Conservation (phyloP, 1,140 invertebrate species). For the Adelges cooleyi region DNA sequence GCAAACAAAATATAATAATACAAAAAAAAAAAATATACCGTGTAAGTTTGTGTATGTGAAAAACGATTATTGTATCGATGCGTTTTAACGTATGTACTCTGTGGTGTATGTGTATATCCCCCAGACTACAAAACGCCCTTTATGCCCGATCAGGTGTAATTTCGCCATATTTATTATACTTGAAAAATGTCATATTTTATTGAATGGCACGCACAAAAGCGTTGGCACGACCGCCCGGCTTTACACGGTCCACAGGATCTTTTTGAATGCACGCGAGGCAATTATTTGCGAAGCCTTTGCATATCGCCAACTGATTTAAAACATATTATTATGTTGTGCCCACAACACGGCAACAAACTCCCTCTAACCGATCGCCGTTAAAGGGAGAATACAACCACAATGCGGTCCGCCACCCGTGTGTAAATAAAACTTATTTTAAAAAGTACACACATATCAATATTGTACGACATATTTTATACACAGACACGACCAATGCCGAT, state of each 20-base stretch:
- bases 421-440: no score
- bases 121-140: not conserved
- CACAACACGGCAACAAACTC: not conserved
- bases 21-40: no score
- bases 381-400: not conserved
- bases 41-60: no score
- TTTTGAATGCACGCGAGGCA: not conserved
- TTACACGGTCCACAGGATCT: conserved; percentile 13
- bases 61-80: no score
- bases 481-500: no score
- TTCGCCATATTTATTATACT: conserved; percentile 25
- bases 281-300: conserved; percentile 23
- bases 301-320: conserved; percentile 23
- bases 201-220: conserved; percentile 3
- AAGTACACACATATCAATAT: no score
- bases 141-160: conserved; percentile 13
- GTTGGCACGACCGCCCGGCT: conserved; percentile 2
- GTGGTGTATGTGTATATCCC: no score
- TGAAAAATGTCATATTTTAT: conserved; percentile 22
- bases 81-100: no score
- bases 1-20: no score
- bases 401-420: no score
- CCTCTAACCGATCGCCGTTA: no score
- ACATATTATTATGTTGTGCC: not conserved
- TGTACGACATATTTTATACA: no score